Base-by-base conservation (phyloP, 1,140 invertebrate genomes). In the Neodiprion virginianus region DNA sequence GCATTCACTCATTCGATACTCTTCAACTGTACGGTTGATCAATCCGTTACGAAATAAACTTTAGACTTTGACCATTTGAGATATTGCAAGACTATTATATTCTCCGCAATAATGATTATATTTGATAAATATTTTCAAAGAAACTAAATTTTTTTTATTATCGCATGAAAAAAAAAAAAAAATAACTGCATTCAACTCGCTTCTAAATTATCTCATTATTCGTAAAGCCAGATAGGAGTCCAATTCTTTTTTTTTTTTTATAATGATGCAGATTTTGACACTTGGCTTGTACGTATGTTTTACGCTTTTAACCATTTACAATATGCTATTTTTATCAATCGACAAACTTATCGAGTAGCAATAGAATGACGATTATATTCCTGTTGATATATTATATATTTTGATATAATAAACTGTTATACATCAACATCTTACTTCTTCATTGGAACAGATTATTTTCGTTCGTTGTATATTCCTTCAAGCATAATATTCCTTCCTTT, bases 361-460 rank as follows among this genome's bases (percentile, higher is more conserved):
- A 61, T 61, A 11, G 67, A 47, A 10, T 21, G 4, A 69, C 40
- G 40, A 69, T 47, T 68, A 81, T 76, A 61, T 84, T 79, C 81
- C 81, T 83, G 81, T 84, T 84, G 72, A 81, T 47, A 77, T 79
- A 78, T 80, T 82, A 78, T 75, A 76, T 85, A 84, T 84, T 85
- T 85, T 85, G 77, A 79, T 83, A 84, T 77, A 73, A 84, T 48
- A 75, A 66, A 75, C 21, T 69, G 69, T 49, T 67, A 72, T 53
- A 53, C 69, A 74, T 21, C 47, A 14, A 23, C 12, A 47, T 67
- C n/a, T 53, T 12, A 17, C 69, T 23, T 53, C 5, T 11, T 48
- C 8, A 14, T 7, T 47, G 7, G 21, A 48, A 49, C 14, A 48
- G 70, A 23, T 71, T 48, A 48, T 50, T 21, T 23, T 71, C 1